These are phyloP conservation scores for Catocala nupta DNA, from an alignment of 2,888 invertebrate species.

Conservation along the genomic window DNA sequence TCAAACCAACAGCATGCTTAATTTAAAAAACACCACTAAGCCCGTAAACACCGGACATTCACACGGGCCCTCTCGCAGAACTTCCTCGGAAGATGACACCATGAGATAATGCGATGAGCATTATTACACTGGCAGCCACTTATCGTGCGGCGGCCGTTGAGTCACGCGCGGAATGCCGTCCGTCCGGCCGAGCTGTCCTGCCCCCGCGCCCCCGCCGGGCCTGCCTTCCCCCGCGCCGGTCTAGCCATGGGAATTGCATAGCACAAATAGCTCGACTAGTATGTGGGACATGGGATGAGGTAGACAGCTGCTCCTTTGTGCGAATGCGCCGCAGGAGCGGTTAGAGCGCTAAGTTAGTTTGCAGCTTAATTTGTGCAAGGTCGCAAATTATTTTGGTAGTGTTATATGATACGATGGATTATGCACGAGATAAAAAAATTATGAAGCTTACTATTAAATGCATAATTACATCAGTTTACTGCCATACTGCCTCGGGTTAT, in stretches of 20 bases:
- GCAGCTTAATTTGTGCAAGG: no score
- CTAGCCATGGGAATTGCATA: slow-evolving; percentile 57
- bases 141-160: slow-evolving; percentile 55
- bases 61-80: slow-evolving; percentile 20
- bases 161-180: slow-evolving; percentile 75
- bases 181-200: slow-evolving; percentile 49
- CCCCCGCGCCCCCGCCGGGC: slow-evolving; percentile 21
- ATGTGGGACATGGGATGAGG: slow-evolving; percentile 12
- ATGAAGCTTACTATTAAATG: no score
- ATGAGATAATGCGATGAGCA: slow-evolving; percentile 32
- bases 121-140: slow-evolving; percentile 33
- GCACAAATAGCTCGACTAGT: slow-evolving; percentile 33
- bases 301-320: neutral
- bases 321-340: neutral
- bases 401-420: no score
- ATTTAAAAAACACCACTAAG: neutral
- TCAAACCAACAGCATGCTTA: no score
- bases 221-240: slow-evolving; percentile 35
- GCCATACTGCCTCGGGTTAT: no score
- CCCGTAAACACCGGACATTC: slow-evolving; percentile 18
- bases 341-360: no score
- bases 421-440: no score
- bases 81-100: slow-evolving; percentile 43
- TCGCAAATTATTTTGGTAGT: no score
- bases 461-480: no score